Conservation (phyloP, 2,113 vertebrate genomes). For the Neomonachus schauinslandi region DNA sequence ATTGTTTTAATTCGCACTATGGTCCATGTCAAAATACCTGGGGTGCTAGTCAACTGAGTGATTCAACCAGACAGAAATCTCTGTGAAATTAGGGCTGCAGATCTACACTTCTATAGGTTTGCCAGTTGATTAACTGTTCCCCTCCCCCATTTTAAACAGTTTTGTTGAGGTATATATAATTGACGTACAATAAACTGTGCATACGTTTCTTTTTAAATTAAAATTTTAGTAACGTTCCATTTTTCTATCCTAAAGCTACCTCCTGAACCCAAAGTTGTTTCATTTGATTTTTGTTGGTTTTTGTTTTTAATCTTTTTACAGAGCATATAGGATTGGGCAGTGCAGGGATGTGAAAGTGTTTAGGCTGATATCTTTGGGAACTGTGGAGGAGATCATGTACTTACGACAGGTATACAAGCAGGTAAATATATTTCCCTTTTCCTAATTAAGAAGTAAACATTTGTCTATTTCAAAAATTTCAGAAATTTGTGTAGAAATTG, state of each 20-base stretch:
- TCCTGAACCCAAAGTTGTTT: background rate
- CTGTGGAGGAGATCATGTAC: conserved; percentile 97
- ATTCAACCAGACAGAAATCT: background rate
- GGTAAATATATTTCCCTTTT: conserved; percentile 83
- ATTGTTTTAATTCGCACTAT: background rate
- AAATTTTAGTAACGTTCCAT: conserved; percentile 16
- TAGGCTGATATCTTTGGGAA: conserved; percentile 95
- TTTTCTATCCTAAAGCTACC: background rate
- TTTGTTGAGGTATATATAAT: background rate
- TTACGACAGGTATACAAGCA: conserved; percentile 98
- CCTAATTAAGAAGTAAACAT: conserved; percentile 33
- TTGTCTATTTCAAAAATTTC: background rate
- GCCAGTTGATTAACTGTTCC: background rate
- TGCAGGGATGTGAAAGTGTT: conserved; percentile 96
- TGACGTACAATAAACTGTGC: background rate
- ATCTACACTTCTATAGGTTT: background rate
- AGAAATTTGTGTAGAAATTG: conserved; percentile 13
- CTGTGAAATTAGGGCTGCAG: background rate
- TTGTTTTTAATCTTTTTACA: conserved; percentile 75
- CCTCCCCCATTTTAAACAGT: background rate
- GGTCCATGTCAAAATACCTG: background rate
- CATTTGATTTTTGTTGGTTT: conserved; percentile 21
- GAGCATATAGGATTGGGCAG: conserved; percentile 97
- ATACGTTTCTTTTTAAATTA: conserved; percentile 43
- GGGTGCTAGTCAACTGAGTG: background rate